A percentile compares a stretch with the other conserved stretches of the same genome.
Conservation (phyloP, 2,113 vertebrate species). For the Sorex araneus region DNA sequence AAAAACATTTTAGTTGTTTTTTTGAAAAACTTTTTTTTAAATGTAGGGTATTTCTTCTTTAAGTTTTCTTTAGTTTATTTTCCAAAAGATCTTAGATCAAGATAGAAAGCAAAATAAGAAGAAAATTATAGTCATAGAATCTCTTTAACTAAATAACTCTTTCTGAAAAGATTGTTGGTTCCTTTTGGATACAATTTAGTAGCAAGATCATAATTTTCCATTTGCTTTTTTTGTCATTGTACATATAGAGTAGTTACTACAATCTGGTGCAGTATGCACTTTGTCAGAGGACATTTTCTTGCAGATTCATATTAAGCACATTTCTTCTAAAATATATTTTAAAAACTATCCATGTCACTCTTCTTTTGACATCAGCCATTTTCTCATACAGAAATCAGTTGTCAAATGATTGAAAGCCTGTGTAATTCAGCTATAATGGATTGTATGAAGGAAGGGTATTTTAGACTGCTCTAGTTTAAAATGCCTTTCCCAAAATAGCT, state of each 20-base stretch:
- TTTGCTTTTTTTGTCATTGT: conserved; percentile 73
- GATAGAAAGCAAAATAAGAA: conserved; percentile 68
- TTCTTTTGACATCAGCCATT: conserved; percentile 63
- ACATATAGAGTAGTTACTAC: conserved; percentile 58
- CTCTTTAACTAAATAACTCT: conserved; percentile 62
- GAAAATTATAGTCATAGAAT: conserved; percentile 69
- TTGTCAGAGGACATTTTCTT: conserved; percentile 58
- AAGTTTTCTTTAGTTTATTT: conserved; percentile 70
- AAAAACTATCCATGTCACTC: conserved; percentile 61
- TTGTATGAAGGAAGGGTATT: conserved; percentile 59
- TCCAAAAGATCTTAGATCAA: conserved; percentile 63
- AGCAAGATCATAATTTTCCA: conserved; percentile 77
- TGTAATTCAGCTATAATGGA: conserved; percentile 66
- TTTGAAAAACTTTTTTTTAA: not conserved
- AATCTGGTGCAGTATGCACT: conserved; percentile 71
- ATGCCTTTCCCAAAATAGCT: conserved; percentile 64
- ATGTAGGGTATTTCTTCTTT: not conserved
- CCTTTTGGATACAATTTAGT: conserved; percentile 66
- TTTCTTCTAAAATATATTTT: conserved; percentile 56
- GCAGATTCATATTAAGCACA: conserved; percentile 42
- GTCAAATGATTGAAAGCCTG: conserved; percentile 48
- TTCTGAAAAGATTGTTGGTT: conserved; percentile 70
- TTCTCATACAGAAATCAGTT: conserved; percentile 63
- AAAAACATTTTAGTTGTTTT: conserved; percentile 9
- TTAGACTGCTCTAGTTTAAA: conserved; percentile 65